Base-by-base conservation (phyloP, 2,113 vertebrate genomes). In the Xiphorhynchus elegans region DNA sequence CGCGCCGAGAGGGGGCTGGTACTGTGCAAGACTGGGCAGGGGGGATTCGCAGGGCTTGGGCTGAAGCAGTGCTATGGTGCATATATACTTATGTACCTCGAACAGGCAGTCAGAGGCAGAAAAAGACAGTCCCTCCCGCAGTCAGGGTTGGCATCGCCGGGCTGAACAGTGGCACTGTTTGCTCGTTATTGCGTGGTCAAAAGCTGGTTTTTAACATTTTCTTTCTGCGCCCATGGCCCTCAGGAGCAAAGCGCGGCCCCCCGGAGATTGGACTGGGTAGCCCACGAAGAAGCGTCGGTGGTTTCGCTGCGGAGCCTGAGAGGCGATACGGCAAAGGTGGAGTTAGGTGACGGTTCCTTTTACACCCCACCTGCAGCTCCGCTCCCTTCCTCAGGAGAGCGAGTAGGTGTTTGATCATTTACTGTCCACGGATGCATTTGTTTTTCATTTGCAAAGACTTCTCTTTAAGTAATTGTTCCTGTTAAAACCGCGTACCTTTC, bases 381-480 rank as follows among this genome's bases (percentile, higher is more conserved):
- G 5, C 42, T 95, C 52, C 72, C 56, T 87, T 87, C 47, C 63
- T 50, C 74, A 20, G 78, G 62, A 40, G 69, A 89, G 26, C 3
- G 33, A 86, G 80, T 63, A 93, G 91, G 90, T 42, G 83, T 97
- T 96, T 96, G 91, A 97, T 98, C 94, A 64, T 97, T 98, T 97
- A 97, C 93, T 97, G 92, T 96, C 93, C 90, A 94, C 17, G 58
- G 79, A 93, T 83, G 97, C 98, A 97, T 98, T 98, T 98, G 98
- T 92, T 98, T 98, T 97, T 97, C 97, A 97, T 98, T 98, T 97
- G 96, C 92, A 96, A 98, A 94, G 93, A 88, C 97, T 98, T 98
- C 96, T 88, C 97, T 95, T 97, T 98, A 97, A 97, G 97, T 98
- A 98, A 98, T 98, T 98, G 97, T 98, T 96, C 97, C 98, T 96